Evolutionary conservation across 2,888 invertebrate genomes (phyloP).

Genomic region (Stratiomys singularior): DNA sequence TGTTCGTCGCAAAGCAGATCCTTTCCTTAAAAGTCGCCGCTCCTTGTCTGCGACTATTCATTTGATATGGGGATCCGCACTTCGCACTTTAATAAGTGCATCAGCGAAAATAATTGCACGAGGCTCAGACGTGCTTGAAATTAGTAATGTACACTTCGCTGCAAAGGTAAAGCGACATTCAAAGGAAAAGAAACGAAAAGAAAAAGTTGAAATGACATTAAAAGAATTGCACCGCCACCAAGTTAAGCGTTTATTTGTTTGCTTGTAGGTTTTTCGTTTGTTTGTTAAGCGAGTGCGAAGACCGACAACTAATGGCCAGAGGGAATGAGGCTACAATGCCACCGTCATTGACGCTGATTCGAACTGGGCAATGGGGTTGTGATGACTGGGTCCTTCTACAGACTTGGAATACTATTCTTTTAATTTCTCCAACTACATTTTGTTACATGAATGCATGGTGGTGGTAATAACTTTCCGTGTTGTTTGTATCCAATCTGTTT

Average conservation of each 20-base stretch:
- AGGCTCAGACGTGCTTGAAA: conserved; percentile 37
- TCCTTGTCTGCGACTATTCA: too few relatives aligned
- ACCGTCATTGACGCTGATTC: not conserved
- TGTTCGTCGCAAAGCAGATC: not conserved
- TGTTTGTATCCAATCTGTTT: not conserved
- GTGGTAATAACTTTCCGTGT: not conserved
- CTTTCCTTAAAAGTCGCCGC: too few relatives aligned
- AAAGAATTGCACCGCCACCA: conserved; percentile 5
- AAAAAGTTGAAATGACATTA: conserved; percentile 5
- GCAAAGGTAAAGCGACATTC: not conserved
- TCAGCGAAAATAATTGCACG: conserved; percentile 31
- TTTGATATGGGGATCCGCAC: too few relatives aligned
- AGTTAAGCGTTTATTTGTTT: conserved; percentile 1
- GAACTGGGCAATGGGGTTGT: too few relatives aligned
- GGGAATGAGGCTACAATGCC: not conserved
- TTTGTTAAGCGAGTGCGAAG: conserved; percentile 1
- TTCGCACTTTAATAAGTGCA: not conserved
- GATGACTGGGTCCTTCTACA: conserved; percentile 24
- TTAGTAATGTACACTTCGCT: conserved; percentile 24
- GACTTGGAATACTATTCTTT: not conserved
- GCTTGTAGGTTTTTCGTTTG: not conserved
- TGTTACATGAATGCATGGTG: not conserved
- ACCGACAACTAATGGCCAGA: conserved; percentile 4
- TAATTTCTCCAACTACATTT: not conserved
- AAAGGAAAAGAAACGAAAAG: not conserved